These are phyloP conservation scores for Leptopilina myrica DNA, from an alignment of 2,888 invertebrate genomes.

Conservation along the genomic window DNA sequence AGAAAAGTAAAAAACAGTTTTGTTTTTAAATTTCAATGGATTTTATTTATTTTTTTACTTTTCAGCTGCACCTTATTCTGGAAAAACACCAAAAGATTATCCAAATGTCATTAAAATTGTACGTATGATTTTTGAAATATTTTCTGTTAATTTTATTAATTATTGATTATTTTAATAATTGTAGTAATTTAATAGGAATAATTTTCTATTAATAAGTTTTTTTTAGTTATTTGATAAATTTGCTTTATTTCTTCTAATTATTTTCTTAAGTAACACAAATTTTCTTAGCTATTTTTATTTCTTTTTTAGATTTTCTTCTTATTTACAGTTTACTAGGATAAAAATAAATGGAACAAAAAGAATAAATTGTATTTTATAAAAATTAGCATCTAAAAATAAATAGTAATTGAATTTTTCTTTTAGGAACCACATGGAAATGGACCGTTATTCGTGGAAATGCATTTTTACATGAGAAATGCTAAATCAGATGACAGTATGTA, in stretches of 20 bases:
- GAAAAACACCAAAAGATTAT: slow-evolving; percentile 79
- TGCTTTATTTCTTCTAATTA: too few relatives aligned
- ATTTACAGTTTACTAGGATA: too few relatives aligned
- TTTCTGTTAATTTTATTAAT: slow-evolving; percentile 6
- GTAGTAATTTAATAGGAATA: too few relatives aligned
- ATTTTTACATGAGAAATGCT: slow-evolving; percentile 90
- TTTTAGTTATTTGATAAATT: too few relatives aligned
- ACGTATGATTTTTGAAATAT: slow-evolving; percentile 73
- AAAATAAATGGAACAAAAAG: too few relatives aligned
- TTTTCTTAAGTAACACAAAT: too few relatives aligned
- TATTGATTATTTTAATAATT: slow-evolving; percentile 3
- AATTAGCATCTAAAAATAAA: too few relatives aligned
- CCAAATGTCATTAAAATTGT: slow-evolving; percentile 89
- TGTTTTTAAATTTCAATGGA: background rate
- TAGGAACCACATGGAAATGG: slow-evolving; percentile 95
- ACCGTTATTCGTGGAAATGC: slow-evolving; percentile 95
- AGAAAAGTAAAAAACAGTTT: too few relatives aligned
- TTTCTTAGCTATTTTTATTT: too few relatives aligned
- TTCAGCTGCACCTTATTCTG: slow-evolving; percentile 76
- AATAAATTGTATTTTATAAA: background rate
- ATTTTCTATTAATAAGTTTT: too few relatives aligned
- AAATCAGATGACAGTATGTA: slow-evolving; percentile 84
- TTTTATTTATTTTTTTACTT: slow-evolving; percentile 10
- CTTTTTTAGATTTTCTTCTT: too few relatives aligned
- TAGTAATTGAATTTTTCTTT: slow-evolving; percentile 45